A percentile compares a stretch with the other conserved stretches of the same genome.
Evolutionary conservation across 2,797 vertebrate genomes (phyloP).

Genomic region (Botia kubotai): DNA sequence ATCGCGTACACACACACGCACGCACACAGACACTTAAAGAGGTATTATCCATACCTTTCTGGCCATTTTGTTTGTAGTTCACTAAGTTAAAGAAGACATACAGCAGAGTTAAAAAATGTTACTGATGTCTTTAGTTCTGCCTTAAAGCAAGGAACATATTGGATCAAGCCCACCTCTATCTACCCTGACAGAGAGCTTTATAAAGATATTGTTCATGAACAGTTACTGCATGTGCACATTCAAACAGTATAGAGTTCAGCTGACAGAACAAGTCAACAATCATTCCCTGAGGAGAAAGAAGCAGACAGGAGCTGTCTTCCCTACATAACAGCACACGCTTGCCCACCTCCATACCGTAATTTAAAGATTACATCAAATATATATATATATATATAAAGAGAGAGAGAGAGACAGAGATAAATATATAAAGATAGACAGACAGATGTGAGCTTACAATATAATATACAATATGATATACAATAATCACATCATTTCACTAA

Average conservation of each 20-base stretch:
- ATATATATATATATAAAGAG: no score
- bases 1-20: not conserved
- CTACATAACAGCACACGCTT: slow-evolving; percentile 4
- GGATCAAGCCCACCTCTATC: slow-evolving; percentile 17
- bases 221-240: not conserved
- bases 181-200: not conserved
- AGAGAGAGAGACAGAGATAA: no score
- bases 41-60: no score
- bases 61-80: not conserved
- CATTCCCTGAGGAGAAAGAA: slow-evolving; percentile 23
- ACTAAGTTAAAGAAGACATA: not conserved
- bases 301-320: slow-evolving; percentile 16
- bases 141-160: slow-evolving; percentile 25
- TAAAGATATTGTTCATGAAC: no score
- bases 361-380: slow-evolving; percentile 43
- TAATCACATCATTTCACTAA: slow-evolving; percentile 56
- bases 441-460: no score
- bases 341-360: slow-evolving; percentile 20
- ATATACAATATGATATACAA: no score
- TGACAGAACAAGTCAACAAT: slow-evolving; percentile 9
- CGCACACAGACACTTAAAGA: no score
- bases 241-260: not conserved
- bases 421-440: no score
- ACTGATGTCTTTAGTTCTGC: not conserved
- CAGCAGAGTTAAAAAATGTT: not conserved